Evolutionary conservation across 2,797 vertebrate genomes (phyloP).

Genomic region (Percopsis omiscomaycus): DNA sequence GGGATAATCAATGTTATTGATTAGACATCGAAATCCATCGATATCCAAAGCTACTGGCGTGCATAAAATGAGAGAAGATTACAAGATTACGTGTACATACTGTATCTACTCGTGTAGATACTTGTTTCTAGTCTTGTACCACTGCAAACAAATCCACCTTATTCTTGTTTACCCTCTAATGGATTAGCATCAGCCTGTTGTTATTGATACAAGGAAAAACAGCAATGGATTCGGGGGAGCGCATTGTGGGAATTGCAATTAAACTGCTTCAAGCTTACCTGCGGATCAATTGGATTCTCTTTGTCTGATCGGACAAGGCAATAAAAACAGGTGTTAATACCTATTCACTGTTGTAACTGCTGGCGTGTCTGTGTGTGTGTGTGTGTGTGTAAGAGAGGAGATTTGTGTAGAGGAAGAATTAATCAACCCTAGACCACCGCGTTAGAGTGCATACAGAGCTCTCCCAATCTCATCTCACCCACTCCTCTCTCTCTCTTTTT

Average conservation of each 20-base stretch:
- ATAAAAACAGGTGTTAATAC: constrained; percentile 11
- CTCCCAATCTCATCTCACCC: constrained; percentile 19
- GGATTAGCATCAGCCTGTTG: constrained; percentile 17
- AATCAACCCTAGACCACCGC: constrained; percentile 33
- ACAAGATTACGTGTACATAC: too few relatives aligned
- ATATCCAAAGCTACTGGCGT: not conserved
- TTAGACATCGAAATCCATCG: not conserved
- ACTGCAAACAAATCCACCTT: too few relatives aligned
- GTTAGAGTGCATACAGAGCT: constrained; percentile 2
- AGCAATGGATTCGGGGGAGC: not conserved
- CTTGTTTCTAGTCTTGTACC: too few relatives aligned
- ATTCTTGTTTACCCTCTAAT: constrained; percentile 10
- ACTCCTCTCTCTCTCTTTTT: constrained; percentile 7
- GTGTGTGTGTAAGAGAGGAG: not conserved
- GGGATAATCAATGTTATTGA: constrained; percentile 29
- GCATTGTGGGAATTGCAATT: constrained; percentile 1
- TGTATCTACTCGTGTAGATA: too few relatives aligned
- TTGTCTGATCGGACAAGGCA: constrained; percentile 9
- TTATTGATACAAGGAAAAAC: constrained; percentile 15
- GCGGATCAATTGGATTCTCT: constrained; percentile 10
- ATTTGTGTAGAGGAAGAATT: not conserved
- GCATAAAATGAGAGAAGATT: too few relatives aligned
- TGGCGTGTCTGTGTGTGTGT: not conserved
- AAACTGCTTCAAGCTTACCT: constrained; percentile 4
- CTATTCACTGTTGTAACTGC: constrained; percentile 1